Conservation (phyloP, 2,888 invertebrate species). For the Metallyticus violacea region DNA sequence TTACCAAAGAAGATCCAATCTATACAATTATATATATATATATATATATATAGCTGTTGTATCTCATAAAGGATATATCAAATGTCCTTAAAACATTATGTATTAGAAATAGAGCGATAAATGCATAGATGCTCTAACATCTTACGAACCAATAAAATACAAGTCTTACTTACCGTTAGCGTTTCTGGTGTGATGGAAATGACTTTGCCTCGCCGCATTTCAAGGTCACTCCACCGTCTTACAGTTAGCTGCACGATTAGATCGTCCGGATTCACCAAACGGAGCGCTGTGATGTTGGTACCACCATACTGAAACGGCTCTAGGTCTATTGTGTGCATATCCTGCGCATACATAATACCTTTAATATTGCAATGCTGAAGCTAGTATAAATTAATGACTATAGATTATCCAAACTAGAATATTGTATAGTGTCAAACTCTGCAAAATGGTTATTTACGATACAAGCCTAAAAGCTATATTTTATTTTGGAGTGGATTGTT, state of each 20-base stretch:
- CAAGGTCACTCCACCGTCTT: conserved; percentile 29
- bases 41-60: too few species aligned
- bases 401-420: not conserved
- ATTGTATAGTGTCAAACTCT: too few species aligned
- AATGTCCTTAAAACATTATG: not conserved
- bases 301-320: conserved; percentile 53
- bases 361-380: conserved; percentile 71
- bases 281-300: conserved; percentile 55
- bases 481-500: too few species aligned
- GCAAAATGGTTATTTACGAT: too few species aligned
- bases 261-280: conserved; percentile 48
- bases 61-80: too few species aligned
- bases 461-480: too few species aligned
- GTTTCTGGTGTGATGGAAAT: conserved; percentile 30
- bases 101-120: not conserved
- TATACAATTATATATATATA: not conserved
- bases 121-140: not conserved
- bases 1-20: not conserved
- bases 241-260: conserved; percentile 40
- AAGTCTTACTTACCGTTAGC: conserved; percentile 24
- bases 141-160: too few species aligned
- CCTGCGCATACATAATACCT: conserved; percentile 42
- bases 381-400: too few species aligned
- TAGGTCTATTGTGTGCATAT: conserved; percentile 52
- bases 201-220: conserved; percentile 13